Base-by-base conservation (phyloP, 2,888 invertebrate genomes). In the Geophilus truncorum region DNA sequence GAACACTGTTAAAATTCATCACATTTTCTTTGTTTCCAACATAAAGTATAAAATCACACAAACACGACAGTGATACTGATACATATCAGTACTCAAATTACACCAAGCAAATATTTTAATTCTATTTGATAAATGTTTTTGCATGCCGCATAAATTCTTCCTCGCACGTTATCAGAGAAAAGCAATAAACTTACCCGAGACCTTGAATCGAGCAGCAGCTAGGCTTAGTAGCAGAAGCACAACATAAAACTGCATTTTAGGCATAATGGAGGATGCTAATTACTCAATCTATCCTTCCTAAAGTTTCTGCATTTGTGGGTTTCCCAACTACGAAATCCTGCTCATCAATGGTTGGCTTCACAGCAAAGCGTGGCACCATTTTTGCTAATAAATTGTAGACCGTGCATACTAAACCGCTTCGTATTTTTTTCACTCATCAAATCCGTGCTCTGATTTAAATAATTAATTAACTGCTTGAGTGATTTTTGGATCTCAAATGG, bases 171-270 rank as follows among this genome's bases (percentile, higher is more conserved):
- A 15, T 9, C 1, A 62, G 23, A 62, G 57, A 62, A 62, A 62
- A 62, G 25, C 62, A 62, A 62, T 62, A 62, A 62, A 62, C 62
- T 62, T 62, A 62, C 62, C 62, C 62, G 62, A 62, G 62, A 62
- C 62, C 62, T 62, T 62, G 62, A 62, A 62, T 62, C 62, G 62
- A 62, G 62, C 62, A 57, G 23, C 57, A 28, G 25, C 62, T 15
- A 62, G 9, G 23, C 4, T 23, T 1, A 62, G 12, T 18, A 12
- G 62, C 25, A 62, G 25, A 25, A 62, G 25, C n/a, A 45, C n/a
- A 25, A 28, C 23, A 62, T 62, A 15, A 10, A 62, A 23, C 25
- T 25, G 62, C 15, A 62, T 25, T 62, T 62, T 62, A 25, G 62
- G 10, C 62, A 25, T 62, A 62, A 62, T 25, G 62, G 25, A 18